A percentile compares a stretch with the other conserved stretches of the same genome.
These are phyloP conservation scores for Pterophyllum scalare DNA, from an alignment of 2,113 vertebrate species.

Conservation along the genomic window DNA sequence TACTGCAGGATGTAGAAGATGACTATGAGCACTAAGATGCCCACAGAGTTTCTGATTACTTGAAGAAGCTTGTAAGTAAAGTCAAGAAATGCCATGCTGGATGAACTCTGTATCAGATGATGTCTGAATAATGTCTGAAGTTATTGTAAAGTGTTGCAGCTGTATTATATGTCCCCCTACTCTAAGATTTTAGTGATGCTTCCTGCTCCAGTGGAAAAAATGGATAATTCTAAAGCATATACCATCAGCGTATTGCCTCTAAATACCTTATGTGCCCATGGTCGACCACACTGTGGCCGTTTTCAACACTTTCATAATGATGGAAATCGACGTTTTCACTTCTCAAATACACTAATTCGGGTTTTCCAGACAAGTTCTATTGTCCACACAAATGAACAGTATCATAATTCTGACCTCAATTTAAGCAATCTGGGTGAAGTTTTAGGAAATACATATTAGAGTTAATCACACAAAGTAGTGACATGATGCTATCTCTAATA, in stretches of 20 bases:
- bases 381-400: fast-evolving
- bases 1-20: constrained; percentile 34
- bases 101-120: fast-evolving
- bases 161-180: too few species aligned
- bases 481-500: not conserved
- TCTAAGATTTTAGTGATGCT: not conserved
- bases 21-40: not conserved
- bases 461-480: not conserved
- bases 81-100: fast-evolving
- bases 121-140: too few species aligned
- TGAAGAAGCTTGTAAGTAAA: not conserved
- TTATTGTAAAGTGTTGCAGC: not conserved
- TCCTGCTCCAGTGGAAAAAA: not conserved
- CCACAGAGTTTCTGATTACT: fast-evolving
- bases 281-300: not conserved
- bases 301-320: not conserved
- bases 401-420: not conserved
- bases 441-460: not conserved
- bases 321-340: not conserved
- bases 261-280: fast-evolving
- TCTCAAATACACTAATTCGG: not conserved
- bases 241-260: fast-evolving
- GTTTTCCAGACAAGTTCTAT: not conserved
- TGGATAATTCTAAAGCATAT: not conserved
- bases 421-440: fast-evolving